Conservation (phyloP, 2,797 vertebrate genomes). For the Enteromius anoplus region DNA sequence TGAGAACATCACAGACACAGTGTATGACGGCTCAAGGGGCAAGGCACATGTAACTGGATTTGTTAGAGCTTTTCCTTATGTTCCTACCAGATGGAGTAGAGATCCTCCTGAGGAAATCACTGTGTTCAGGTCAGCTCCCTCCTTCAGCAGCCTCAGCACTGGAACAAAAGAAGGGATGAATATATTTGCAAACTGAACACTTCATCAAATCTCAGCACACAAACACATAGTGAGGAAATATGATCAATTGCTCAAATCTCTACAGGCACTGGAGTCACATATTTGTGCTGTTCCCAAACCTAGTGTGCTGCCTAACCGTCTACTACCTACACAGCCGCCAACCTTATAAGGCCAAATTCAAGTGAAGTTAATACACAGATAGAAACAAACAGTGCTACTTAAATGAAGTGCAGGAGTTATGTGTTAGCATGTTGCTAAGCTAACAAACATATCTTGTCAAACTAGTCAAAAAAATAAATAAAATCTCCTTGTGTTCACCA, state of each 20-base stretch:
- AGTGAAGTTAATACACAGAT: not conserved
- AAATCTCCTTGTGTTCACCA: not conserved
- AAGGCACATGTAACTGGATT: conserved; percentile 38
- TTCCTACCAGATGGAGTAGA: conserved; percentile 92
- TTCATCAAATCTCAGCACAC: conserved; percentile 20
- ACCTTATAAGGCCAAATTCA: not conserved
- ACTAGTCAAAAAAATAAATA: too few relatives aligned
- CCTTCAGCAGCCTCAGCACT: conserved; percentile 90
- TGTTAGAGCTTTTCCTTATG: conserved; percentile 46
- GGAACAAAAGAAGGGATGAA: conserved; percentile 59
- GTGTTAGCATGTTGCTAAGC: conserved; percentile 6
- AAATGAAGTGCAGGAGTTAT: not conserved
- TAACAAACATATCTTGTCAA: not conserved
- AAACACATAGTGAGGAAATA: not conserved
- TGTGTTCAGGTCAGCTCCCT: conserved; percentile 83
- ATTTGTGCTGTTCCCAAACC: not conserved
- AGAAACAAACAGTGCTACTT: not conserved
- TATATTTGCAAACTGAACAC: conserved; percentile 24
- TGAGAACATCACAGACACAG: conserved; percentile 9
- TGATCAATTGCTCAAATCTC: not conserved
- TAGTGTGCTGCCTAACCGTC: not conserved
- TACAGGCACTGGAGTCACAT: conserved; percentile 11
- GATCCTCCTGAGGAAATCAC: conserved; percentile 85
- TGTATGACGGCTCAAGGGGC: conserved; percentile 34
- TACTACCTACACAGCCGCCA: not conserved